Base-by-base conservation (phyloP, 2,888 invertebrate genomes). In the Cryptocephalus primarius region DNA sequence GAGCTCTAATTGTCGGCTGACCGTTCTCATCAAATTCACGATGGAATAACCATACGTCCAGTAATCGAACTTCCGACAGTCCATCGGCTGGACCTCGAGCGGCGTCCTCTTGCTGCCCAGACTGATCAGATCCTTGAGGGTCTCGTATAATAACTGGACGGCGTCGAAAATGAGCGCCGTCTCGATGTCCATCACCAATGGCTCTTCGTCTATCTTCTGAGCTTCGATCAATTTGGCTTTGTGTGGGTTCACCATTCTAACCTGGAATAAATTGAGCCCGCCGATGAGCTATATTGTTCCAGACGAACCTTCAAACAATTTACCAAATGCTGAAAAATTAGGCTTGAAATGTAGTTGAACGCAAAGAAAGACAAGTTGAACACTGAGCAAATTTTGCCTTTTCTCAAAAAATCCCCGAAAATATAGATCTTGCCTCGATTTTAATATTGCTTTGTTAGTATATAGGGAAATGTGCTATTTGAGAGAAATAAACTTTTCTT, bases 101-200 rank as follows among this genome's bases (percentile, higher is more conserved):
- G 48, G 43, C 12, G 54, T 50, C 31, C 49, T 52, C 32, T 55
- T 43, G 3, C 22, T 22, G 12, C 56, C 51, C 22, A 22, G 22
- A 4, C 47, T 38, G 8, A 54, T 55, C 9, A 88, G 66, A 60
- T 83, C 82, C 56, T 81, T 79, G 46, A 92, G 72, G 40, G 87
- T 88, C 60, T 81, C 76, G n/a, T 86, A 83, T 66, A 91, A 86
- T 55, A 93, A 71, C 54, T 79, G 76, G 10, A 93, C 85, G 1
- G 90, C 85, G 65, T 95, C 94, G 62, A 88, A 85, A 55, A 90
- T 76, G 50, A 94, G 72, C 8, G 90, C 92, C 50, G 88, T 79
- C 63, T 85, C 82, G 8, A 86, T 76, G 72, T 77, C 73, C n/a
- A 82, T 48, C 22, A 22, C 22, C 22, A 6, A 22, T 6, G 22